Base-by-base conservation (phyloP, 2,888 invertebrate genomes). In the Folsomia candida region DNA sequence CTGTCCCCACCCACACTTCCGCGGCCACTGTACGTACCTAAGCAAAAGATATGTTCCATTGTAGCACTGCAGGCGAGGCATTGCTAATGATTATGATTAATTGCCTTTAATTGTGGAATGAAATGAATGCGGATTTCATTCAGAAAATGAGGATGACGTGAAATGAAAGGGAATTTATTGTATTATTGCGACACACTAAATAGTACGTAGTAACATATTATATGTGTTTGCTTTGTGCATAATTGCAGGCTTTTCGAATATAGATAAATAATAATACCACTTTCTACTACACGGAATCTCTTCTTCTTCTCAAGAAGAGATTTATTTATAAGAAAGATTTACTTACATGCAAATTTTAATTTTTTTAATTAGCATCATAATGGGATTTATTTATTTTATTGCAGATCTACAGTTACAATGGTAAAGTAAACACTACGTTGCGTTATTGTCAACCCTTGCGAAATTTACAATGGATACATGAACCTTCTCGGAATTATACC, bases 81-180 rank as follows among this genome's bases (percentile, higher is more conserved):
- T 22, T 54, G 51, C 51, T 65, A 54, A 65, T 65, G 65, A 65
- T 65, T 65, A 57, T 65, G 65, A 65, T 65, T 65, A 65, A 65
- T 65, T 65, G 65, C 27, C 28, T n/a, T 51, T 65, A 65, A 65
- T 65, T 65, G 65, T 54, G 9, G 28, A 51, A 18, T 54, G 65
- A 54, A 54, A 22, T 54, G 54, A 54, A 54, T 54, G 54, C 54
- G 54, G 54, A 54, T 54, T 6, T 6, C 54, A 54, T 18, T 54
- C 18, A 54, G 54, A 14, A 37, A 54, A 20, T 54, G 54, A 54
- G 54, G 54, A 54, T 54, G 54, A n/a, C n/a, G n/a, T n/a, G n/a
- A 37, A 37, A 4, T 37, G 64, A 65, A 57, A 65, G 65, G 57
- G 57, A 65, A 65, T 65, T 65, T 27, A 54, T 51, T 6, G n/a